Evolutionary conservation across 2,888 invertebrate genomes (phyloP).

Genomic region (Stenoptilia bipunctidactyla): DNA sequence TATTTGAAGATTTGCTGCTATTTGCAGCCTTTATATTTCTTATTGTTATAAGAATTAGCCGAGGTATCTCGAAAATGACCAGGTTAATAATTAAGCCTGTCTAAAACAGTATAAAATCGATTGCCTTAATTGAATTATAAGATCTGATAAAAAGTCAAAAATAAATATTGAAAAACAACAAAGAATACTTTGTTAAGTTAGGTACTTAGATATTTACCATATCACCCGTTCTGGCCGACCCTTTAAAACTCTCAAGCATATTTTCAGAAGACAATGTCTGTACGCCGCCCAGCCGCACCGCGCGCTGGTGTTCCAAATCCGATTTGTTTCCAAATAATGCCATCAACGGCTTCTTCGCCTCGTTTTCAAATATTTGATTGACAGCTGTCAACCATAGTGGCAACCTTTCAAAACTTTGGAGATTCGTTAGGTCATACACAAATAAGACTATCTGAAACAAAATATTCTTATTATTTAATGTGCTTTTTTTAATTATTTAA

Average conservation of each 20-base stretch:
- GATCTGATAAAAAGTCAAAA: no score
- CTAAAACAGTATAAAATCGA: no score
- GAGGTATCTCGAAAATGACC: no score
- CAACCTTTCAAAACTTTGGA: conserved; percentile 83
- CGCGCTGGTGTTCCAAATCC: conserved; percentile 80
- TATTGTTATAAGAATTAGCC: no score
- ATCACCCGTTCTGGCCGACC: conserved; percentile 82
- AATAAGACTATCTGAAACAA: conserved; percentile 78
- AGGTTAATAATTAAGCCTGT: no score
- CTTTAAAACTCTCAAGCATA: conserved; percentile 71
- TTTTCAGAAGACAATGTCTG: conserved; percentile 75
- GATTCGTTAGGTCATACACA: conserved; percentile 87
- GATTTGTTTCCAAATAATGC: conserved; percentile 80
- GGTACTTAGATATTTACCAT: conserved; percentile 66
- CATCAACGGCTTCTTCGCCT: conserved; percentile 65
- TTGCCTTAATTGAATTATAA: no score
- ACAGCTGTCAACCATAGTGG: conserved; percentile 77
- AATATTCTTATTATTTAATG: no score
- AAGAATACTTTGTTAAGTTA: no score
- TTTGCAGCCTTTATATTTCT: no score
- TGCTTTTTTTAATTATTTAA: no score
- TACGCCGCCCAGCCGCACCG: conserved; percentile 74
- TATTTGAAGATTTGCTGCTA: no score
- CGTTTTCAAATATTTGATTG: conserved; percentile 43
- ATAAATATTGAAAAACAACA: no score